Base-by-base conservation (phyloP, 64 coral and sea anemone species). In the Trachythela sp. region DNA sequence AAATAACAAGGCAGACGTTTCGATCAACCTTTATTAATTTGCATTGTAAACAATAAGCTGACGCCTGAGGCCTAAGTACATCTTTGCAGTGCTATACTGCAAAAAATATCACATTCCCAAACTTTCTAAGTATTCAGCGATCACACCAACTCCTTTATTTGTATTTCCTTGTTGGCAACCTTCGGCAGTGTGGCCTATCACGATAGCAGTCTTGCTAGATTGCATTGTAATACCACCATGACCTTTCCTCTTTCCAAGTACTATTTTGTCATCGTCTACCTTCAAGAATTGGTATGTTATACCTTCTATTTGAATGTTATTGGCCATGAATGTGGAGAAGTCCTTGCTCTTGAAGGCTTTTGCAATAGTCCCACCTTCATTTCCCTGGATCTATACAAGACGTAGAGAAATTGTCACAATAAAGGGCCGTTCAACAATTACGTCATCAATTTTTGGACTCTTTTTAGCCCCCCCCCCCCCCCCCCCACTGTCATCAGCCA, bases 121-220 rank as follows among this genome's bases (percentile, higher is more conserved):
- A 34, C 88, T 51, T 84, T 97, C 95, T 20, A 97, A 87, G 87
- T 97, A 97, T 24, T 97, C 90, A 1, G 95, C 95, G 41, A 97
- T 97, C n/a, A 92, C 89, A 50, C n/a, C 92, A 20, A 97, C 95
- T 76, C 87, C 95, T 52, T 92, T 97, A 54, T 94, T 97, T 26
- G 48, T 22, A 22, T 92, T 97, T 54, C 92, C 92, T 80, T 97
- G 95, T 84, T 94, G 92, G 48, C 72, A 9, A 2, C 92, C 89
- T 67, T 94, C 92, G 0, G 42, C 0, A 36, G 64, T 84, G 39
- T 90, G 92, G 11, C n/a, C 95, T 24, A 97, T 60, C 40, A 97
- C 92, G 83, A 97, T 48, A n/a, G 95, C 95, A 4, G 87, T 94
- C 84, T 94, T 94, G 64, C 90, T 92, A 0, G 87, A 39, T 43